Percentiles rank a stretch among this genome's conserved stretches.
Conservation (phyloP, 2,888 invertebrate species). For the Hipparchia sbordonii region DNA sequence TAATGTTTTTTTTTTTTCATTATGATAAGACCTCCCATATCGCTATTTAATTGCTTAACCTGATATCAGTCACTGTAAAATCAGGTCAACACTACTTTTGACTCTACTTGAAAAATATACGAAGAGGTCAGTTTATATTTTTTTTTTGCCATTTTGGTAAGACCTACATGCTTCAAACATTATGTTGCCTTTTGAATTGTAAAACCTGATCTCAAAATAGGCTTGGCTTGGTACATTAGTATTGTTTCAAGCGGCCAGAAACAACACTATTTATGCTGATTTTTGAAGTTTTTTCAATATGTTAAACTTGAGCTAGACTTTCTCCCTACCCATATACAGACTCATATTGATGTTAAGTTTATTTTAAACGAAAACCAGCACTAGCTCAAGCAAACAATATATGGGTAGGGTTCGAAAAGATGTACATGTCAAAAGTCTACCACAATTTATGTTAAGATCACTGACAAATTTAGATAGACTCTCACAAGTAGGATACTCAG, state of each 20-base stretch:
- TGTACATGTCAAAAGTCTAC: conserved; percentile 72
- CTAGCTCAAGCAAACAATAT: conserved; percentile 67
- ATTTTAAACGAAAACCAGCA: conserved; percentile 61
- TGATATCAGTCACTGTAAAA: conserved; percentile 43
- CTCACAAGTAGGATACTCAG: conserved; percentile 65
- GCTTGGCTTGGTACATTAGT: conserved; percentile 59
- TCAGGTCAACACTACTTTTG: conserved; percentile 44
- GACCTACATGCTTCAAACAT: conserved; percentile 17
- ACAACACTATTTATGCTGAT: conserved; percentile 63
- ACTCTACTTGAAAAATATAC: conserved; percentile 29
- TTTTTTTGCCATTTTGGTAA: conserved; percentile 16
- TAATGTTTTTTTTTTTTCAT: conserved; percentile 16
- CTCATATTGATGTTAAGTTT: conserved; percentile 27
- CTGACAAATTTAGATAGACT: conserved; percentile 80
- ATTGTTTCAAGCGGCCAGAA: conserved; percentile 73
- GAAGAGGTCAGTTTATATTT: conserved; percentile 15
- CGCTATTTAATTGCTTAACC: conserved; percentile 47
- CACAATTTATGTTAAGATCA: conserved; percentile 78
- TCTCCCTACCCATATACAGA: conserved; percentile 61
- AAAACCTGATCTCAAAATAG: conserved; percentile 50
- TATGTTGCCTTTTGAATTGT: conserved; percentile 34
- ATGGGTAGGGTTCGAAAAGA: conserved; percentile 58
- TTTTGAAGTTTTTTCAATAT: conserved; percentile 45
- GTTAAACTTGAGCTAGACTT: conserved; percentile 72
- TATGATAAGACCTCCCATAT: conserved; percentile 20